Base-by-base conservation (phyloP, 2,888 invertebrate species). In the Coremacera marginata region DNA sequence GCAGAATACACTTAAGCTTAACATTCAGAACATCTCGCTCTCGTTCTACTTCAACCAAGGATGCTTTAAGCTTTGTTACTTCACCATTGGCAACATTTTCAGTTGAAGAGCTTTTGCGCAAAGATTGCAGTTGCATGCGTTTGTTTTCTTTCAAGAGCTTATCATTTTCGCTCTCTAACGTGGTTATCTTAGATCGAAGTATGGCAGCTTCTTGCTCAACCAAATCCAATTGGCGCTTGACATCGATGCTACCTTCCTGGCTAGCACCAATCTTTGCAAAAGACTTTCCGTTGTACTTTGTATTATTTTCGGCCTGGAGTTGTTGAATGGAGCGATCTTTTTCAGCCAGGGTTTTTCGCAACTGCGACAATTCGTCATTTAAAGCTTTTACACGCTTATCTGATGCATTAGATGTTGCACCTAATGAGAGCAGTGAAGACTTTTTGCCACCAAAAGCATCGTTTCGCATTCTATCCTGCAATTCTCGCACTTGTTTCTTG, bases 321-420 rank as follows among this genome's bases (percentile, higher is more conserved):
- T 94, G 91, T 89, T 95, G 95, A 83, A 94, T 93, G 82, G 94
- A 94, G 82, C 94, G 91, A 88, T 96, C 96, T 87, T 95, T 96
- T 88, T 96, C 95, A 75, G 94, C 93, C 1, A 96, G 88, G 85
- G 94, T 94, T 86, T 94, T 94, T 79, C 94, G 91, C 37, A 95
- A 89, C 82, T 94, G 94, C 73, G 92, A 92, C 75, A 94, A 91
- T 89, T 96, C 95, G 84, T 94, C 94, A 89, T 93, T 94, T 65
- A 94, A 88, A 11, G 92, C 91, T 92, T 94, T 87, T 0, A 88
- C 80, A 70, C 86, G 87, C 76, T 88, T 87, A 19, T 89, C 87
- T 0, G 85, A 82, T 4, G 83, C 77, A 74, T 81, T 84, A 3
- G 85, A 80, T 16, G 84, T 81, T 16, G 82, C 80, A 9, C 80